Conservation (phyloP, 2,888 invertebrate species). For the Lamproptera curius region DNA sequence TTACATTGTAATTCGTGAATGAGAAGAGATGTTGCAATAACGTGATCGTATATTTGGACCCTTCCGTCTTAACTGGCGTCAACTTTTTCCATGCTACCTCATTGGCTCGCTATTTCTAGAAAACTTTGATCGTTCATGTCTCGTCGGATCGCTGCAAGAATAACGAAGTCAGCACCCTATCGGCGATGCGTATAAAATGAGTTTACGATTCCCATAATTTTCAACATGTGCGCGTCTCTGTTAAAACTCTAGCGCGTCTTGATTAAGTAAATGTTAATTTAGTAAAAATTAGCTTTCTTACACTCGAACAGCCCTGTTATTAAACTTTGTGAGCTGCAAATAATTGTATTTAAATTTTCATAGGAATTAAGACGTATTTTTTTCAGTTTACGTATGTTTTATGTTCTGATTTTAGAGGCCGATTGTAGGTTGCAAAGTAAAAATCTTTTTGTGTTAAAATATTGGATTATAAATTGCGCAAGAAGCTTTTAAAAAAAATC, state of each 20-base stretch:
- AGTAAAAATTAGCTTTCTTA: slow-evolving; percentile 51
- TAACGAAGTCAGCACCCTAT: slow-evolving; percentile 64
- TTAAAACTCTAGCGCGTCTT: slow-evolving; percentile 40
- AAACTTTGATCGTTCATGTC: slow-evolving; percentile 69
- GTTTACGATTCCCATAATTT: slow-evolving; percentile 59
- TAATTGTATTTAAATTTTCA: too few species aligned
- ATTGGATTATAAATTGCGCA: too few species aligned
- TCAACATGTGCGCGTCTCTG: slow-evolving; percentile 43
- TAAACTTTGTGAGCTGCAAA: slow-evolving; percentile 5
- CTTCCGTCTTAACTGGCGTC: slow-evolving; percentile 64
- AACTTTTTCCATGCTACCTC: slow-evolving; percentile 71
- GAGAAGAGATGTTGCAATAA: too few species aligned
- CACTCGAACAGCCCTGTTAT: slow-evolving; percentile 38
- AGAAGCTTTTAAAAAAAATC: too few species aligned
- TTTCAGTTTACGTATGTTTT: too few species aligned
- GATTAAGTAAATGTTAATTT: slow-evolving; percentile 70
- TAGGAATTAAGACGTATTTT: too few species aligned
- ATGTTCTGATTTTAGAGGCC: too few species aligned
- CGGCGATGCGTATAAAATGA: slow-evolving; percentile 70
- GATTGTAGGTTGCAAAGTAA: too few species aligned
- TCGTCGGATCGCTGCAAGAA: slow-evolving; percentile 57
- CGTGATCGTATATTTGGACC: slow-evolving; percentile 53
- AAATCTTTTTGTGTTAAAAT: too few species aligned
- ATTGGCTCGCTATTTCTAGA: slow-evolving; percentile 57
- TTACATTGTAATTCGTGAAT: slow-evolving; percentile 59